These are phyloP conservation scores for Ophion costatus DNA, from an alignment of 2,888 invertebrate genomes.

Conservation along the genomic window DNA sequence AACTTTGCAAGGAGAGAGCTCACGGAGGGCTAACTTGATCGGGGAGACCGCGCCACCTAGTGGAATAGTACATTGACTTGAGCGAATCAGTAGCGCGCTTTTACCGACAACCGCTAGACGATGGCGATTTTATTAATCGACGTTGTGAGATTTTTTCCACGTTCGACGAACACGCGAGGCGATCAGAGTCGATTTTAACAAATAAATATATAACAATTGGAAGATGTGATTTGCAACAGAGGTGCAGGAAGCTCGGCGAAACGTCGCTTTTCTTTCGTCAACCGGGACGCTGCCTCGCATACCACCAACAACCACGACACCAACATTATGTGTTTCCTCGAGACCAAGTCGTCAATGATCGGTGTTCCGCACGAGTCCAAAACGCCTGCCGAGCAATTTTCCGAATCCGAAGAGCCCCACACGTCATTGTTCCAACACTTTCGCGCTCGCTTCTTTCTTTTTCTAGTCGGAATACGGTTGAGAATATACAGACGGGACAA, in stretches of 20 bases:
- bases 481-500: neutral
- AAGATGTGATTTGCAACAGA: slow-evolving; percentile 61
- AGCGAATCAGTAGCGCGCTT: slow-evolving; percentile 36
- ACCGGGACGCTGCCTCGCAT: slow-evolving; percentile 79
- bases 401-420: neutral
- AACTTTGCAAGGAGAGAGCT: slow-evolving; percentile 24
- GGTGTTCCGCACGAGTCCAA: slow-evolving; percentile 11
- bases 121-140: slow-evolving; percentile 19
- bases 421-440: neutral
- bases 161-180: slow-evolving; percentile 19
- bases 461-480: neutral
- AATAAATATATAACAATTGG: slow-evolving; percentile 34
- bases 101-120: slow-evolving; percentile 42
- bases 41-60: slow-evolving; percentile 45
- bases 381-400: neutral
- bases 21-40: slow-evolving; percentile 31
- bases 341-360: slow-evolving; percentile 57
- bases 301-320: slow-evolving; percentile 60
- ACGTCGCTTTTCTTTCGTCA: slow-evolving; percentile 83
- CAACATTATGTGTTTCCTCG: slow-evolving; percentile 52
- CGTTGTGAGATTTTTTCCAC: slow-evolving; percentile 1
- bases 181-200: slow-evolving; percentile 14
- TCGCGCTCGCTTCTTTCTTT: neutral
- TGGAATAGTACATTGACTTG: slow-evolving; percentile 50
- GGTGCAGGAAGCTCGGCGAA: slow-evolving; percentile 77